Evolutionary conservation across 2,888 invertebrate genomes (phyloP), one percentile per base, ranked within the genome.

Genomic region (Sesamia inferens): DNA sequence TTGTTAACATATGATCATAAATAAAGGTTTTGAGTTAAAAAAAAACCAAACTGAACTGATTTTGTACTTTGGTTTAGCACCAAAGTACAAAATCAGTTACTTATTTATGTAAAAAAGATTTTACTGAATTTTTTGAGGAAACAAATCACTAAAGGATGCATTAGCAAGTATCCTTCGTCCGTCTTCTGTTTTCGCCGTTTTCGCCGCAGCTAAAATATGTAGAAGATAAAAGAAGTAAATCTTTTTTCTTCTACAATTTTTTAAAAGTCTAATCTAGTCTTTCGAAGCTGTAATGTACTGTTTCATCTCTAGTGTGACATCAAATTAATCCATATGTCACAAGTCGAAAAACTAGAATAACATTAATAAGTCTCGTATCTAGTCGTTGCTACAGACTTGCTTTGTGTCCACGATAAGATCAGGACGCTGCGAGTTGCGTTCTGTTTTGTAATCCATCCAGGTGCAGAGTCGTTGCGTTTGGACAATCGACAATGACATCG

Each of bases 351-450:
- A 82, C 71, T 64, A 71, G 79, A 68, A 48, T 71, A 71, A 58
- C 51, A 54, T 68, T 65, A 64, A 72, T 62, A 51, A 63, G 72
- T 54, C 54, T 77, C 31, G 44, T 31, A 47, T 66, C 58, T 68
- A 58, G 57, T 58, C 78, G 57, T 79, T 79, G 78, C 82, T 66
- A 58, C 54, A 77, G 58, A 48, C 58, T 68, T 51, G 71, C 74
- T 81, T 76, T 79, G 69, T 67, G 31, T 66, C n/a, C 61, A 64
- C 24, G 85, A 84, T 84, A 85, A 69, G 48, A 85, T 84, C 81
- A 31, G 54, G 61, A 31, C 16, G 39, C 64, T 71, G 67, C 64
- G 44, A 76, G 55, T 75, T 58, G 48, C 47, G 22, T 67, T 65
- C 63, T 22, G 70, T 83, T 71, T 85, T 83, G 84, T 78, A 78